Base-by-base conservation (phyloP, 2,888 invertebrate species). In the Drosophila algonquin region DNA sequence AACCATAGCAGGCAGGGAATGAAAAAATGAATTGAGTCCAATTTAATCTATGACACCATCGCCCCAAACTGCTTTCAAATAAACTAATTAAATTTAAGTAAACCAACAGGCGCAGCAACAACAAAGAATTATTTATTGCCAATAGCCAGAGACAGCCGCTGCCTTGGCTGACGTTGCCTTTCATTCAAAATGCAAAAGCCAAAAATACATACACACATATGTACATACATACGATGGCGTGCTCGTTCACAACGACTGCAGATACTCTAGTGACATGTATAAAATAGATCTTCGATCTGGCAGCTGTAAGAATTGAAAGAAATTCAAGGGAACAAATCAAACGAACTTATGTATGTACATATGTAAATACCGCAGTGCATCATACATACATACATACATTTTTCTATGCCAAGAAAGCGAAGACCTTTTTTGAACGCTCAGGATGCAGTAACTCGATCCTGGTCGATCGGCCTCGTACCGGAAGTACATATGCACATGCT, bases 31-130 rank as follows among this genome's bases (percentile, higher is more conserved):
- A 65, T 72, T 56, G 65, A 54, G 65, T 72, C 48, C 67, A 65
- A 72, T 88, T 86, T 88, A 88, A 88, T 88, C 89, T 83, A 81
- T 87, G 88, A 87, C 81, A 88, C 83, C 89, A 83, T 88, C 89
- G 87, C 79, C 78, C 84, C 73, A 73, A 83, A 83, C 87, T 81
- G 87, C 89, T 89, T 83, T 88, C 83, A 87, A 83, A 83, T 89
- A 88, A 83, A 88, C 83, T 83, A 88, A 83, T 83, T 83, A 88
- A 83, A 83, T 87, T 86, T 84, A 83, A 78, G 84, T 75, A 74
- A 72, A 74, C 57, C 65, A 65, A 72, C 74, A 44, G 48, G 68
- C 51, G 53, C 65, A 73, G 53, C 68, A 74, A 74, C 59, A 73
- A 74, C 55, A 75, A 73, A 88, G 83, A 84, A 87, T 87, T 83